Percentiles rank a stretch among this genome's conserved stretches.
Conservation (phyloP, 2,797 vertebrate species). For the Steatocranus sp. region DNA sequence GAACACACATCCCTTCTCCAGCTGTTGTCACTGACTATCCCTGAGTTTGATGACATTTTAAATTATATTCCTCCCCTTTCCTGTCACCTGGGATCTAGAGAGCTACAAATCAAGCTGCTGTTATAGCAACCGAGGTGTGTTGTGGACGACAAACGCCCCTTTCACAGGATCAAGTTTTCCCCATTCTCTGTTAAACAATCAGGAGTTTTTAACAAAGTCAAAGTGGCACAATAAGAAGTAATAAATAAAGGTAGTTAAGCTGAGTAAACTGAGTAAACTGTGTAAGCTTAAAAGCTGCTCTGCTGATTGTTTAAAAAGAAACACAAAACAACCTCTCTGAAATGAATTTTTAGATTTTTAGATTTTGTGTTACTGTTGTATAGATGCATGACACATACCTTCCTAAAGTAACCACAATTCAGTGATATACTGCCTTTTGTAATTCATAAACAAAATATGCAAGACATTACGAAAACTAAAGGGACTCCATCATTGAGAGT, state of each 20-base stretch:
- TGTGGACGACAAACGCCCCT: constrained; percentile 53
- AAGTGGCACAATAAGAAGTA: background rate
- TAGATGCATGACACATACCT: background rate
- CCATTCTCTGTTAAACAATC: constrained; percentile 30
- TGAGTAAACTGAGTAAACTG: background rate
- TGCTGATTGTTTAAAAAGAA: background rate
- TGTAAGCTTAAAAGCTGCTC: background rate
- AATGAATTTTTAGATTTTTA: background rate
- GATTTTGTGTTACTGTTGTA: background rate
- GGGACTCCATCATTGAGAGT: background rate
- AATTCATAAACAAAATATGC: background rate
- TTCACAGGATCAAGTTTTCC: constrained; percentile 22
- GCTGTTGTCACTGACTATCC: constrained; percentile 74
- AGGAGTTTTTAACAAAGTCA: background rate
- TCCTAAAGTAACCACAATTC: background rate
- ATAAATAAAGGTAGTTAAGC: background rate
- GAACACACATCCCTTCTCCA: constrained; percentile 66
- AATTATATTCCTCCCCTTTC: constrained; percentile 67
- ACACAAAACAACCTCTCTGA: background rate
- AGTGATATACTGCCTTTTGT: background rate
- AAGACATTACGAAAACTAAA: background rate
- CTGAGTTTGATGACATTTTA: constrained; percentile 70
- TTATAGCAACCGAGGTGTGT: constrained; percentile 60
- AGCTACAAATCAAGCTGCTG: constrained; percentile 71
- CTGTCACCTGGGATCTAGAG: constrained; percentile 59